Conservation (phyloP, 2,113 vertebrate species). For the Leucoraja erinaceus region DNA sequence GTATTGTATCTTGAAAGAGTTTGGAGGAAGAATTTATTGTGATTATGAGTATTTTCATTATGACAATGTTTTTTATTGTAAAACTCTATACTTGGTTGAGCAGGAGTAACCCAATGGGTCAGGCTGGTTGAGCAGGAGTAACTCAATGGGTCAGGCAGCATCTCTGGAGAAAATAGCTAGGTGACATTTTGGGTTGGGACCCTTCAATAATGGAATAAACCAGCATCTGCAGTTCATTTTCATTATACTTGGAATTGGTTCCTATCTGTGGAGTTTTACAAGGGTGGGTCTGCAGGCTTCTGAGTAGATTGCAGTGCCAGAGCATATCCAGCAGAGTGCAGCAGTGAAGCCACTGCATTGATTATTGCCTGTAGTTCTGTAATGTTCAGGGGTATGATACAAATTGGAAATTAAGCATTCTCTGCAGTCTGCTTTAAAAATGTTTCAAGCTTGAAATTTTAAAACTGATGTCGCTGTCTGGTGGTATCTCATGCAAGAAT, state of each 20-base stretch:
- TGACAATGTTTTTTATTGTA: background rate
- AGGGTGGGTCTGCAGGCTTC: background rate
- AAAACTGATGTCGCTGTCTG: too few species aligned
- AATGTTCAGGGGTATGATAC: background rate
- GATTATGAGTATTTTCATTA: background rate
- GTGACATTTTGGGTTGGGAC: too few species aligned
- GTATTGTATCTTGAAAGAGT: background rate
- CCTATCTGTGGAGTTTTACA: background rate
- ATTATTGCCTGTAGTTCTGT: background rate
- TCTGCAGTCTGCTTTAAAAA: background rate
- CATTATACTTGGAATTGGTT: background rate
- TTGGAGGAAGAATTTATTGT: background rate
- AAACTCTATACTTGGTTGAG: too few species aligned
- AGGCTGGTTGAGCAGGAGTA: too few species aligned
- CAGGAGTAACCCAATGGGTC: too few species aligned
- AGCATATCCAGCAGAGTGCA: conserved; percentile 19
- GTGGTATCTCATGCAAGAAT: background rate
- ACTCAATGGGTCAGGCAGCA: too few species aligned
- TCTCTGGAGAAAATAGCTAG: too few species aligned
- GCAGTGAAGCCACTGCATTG: background rate
- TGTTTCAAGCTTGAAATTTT: background rate
- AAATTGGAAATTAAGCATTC: background rate
- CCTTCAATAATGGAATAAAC: too few species aligned
- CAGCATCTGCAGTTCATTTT: too few species aligned
- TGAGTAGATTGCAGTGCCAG: background rate